phyloP scores from a whole-genome alignment of 2,113 vertebrate genomes.

The Nipponia nippon region DNA sequence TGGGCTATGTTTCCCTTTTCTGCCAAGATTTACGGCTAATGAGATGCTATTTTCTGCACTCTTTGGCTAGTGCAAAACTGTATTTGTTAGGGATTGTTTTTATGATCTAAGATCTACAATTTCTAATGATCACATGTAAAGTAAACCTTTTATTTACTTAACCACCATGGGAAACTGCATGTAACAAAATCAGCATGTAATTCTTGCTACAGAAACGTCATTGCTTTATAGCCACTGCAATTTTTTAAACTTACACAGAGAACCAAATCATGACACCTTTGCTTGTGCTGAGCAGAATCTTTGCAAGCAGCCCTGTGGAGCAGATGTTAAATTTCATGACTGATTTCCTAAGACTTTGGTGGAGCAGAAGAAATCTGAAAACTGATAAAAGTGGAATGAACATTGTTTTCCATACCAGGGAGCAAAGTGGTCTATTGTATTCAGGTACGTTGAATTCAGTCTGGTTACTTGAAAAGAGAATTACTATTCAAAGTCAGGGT shows the following conservation, averaged over 20 bases:
- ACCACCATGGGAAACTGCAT: neutral
- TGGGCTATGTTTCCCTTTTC: neutral
- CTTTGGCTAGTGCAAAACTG: neutral
- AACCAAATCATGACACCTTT: neutral
- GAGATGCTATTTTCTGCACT: constrained; percentile 21
- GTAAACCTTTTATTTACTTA: constrained; percentile 33
- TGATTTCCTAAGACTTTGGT: neutral
- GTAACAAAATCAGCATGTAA: neutral
- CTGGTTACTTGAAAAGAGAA: neutral
- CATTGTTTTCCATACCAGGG: accelerated
- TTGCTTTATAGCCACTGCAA: neutral
- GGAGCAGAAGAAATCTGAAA: neutral
- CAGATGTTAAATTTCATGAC: neutral
- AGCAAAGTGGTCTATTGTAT: neutral
- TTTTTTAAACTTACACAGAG: neutral
- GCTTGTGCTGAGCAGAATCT: neutral
- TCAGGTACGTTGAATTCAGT: neutral
- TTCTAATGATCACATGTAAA: constrained; percentile 9
- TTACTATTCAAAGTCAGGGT: neutral
- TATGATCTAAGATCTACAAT: constrained; percentile 18
- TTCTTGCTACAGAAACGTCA: neutral
- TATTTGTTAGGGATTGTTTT: neutral
- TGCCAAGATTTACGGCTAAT: constrained; percentile 31
- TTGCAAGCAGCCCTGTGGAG: neutral
- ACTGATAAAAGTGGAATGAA: neutral